phyloP scores from a whole-genome alignment of 2,113 vertebrate genomes.

The Lynx canadensis region DNA sequence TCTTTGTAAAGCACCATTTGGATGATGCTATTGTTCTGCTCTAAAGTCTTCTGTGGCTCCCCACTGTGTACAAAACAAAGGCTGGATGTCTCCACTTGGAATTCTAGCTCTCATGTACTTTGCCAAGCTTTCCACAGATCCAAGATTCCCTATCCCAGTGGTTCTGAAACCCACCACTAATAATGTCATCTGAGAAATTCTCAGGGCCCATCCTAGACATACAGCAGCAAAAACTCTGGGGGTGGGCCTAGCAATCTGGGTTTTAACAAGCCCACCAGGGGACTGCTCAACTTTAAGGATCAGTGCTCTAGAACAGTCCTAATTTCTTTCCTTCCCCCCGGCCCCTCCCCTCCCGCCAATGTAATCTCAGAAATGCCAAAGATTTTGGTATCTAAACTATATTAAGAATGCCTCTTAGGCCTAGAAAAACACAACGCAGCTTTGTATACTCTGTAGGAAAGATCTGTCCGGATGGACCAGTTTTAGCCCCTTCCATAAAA shows the following conservation, averaged over 20 bases:
- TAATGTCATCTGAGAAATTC: neutral
- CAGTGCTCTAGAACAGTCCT: neutral
- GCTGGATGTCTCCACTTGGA: neutral
- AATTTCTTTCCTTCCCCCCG: neutral
- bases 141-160: neutral
- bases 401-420: neutral
- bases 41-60: neutral
- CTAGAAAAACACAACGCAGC: neutral
- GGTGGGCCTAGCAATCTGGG: neutral
- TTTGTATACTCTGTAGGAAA: neutral
- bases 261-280: neutral
- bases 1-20: neutral
- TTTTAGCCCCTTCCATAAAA: neutral
- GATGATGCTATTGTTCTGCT: neutral
- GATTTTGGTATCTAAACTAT: neutral
- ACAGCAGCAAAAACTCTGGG: neutral
- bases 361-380: neutral
- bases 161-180: neutral
- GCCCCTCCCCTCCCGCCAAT: neutral
- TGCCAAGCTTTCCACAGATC: neutral
- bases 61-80: neutral
- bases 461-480: neutral
- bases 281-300: neutral
- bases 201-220: neutral
- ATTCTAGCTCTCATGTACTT: neutral